Conservation (phyloP, 2,797 vertebrate genomes). For the Brachyrhaphis roseni region DNA sequence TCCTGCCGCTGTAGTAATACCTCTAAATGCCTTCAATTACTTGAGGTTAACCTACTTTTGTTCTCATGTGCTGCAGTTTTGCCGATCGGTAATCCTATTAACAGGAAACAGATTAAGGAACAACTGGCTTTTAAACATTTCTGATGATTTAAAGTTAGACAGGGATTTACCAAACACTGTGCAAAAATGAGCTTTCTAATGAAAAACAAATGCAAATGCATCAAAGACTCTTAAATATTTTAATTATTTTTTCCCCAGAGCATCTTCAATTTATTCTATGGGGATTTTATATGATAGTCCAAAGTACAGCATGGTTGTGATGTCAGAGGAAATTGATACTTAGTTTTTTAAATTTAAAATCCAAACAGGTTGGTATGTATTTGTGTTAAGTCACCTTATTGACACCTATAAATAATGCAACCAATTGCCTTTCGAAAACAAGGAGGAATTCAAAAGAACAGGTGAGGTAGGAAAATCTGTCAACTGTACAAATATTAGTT, state of each 20-base stretch:
- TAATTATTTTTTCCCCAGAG: neutral
- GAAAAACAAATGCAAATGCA: neutral
- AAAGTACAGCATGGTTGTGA: neutral
- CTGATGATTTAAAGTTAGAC: conserved; percentile 11
- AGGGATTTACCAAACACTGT: neutral
- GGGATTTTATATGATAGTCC: neutral
- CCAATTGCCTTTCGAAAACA: neutral
- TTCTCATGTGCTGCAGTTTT: conserved; percentile 4
- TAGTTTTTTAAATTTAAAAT: neutral
- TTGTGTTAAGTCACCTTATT: neutral
- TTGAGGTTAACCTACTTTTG: neutral
- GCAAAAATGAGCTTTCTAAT: conserved; percentile 6
- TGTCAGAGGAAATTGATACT: neutral
- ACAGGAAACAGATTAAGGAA: conserved; percentile 4
- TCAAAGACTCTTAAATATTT: neutral
- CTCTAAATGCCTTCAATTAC: neutral
- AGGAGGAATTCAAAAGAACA: neutral
- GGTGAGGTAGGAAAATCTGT: neutral
- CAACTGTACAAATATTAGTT: neutral
- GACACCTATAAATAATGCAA: neutral
- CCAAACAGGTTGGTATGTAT: neutral
- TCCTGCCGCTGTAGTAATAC: neutral
- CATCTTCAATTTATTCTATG: neutral
- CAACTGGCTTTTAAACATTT: conserved; percentile 1
- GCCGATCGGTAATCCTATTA: neutral